Conservation (phyloP, 2,113 vertebrate genomes). For the Sapayoa aenigma region DNA sequence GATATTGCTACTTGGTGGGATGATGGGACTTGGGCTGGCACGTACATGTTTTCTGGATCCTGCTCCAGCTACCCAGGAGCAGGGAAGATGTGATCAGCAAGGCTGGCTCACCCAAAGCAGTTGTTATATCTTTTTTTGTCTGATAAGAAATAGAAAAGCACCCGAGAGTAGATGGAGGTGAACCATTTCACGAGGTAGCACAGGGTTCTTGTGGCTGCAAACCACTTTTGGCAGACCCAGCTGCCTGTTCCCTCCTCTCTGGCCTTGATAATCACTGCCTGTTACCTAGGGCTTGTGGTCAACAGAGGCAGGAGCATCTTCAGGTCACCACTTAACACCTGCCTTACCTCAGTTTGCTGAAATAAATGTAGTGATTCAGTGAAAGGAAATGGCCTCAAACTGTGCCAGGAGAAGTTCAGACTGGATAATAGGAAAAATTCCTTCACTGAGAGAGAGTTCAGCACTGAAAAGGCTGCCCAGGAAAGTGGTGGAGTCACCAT, state of each 20-base stretch:
- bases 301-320: background rate
- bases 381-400: background rate
- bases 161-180: background rate
- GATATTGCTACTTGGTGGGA: background rate
- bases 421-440: background rate
- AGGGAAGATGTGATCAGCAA: no score
- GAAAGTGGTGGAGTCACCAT: background rate
- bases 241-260: no score
- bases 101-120: background rate
- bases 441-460: rapidly evolving
- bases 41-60: rapidly evolving
- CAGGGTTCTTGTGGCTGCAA: background rate
- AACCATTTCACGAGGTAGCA: rapidly evolving
- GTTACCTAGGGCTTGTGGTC: background rate
- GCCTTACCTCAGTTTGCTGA: background rate
- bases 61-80: background rate
- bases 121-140: background rate
- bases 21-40: background rate
- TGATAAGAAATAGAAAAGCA: background rate
- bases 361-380: rapidly evolving
- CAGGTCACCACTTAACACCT: background rate
- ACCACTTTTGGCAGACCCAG: rapidly evolving
- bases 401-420: background rate
- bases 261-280: background rate
- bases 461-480: background rate